phyloP scores from a whole-genome alignment of 2,113 vertebrate species.

The Nesogale talazaci region DNA sequence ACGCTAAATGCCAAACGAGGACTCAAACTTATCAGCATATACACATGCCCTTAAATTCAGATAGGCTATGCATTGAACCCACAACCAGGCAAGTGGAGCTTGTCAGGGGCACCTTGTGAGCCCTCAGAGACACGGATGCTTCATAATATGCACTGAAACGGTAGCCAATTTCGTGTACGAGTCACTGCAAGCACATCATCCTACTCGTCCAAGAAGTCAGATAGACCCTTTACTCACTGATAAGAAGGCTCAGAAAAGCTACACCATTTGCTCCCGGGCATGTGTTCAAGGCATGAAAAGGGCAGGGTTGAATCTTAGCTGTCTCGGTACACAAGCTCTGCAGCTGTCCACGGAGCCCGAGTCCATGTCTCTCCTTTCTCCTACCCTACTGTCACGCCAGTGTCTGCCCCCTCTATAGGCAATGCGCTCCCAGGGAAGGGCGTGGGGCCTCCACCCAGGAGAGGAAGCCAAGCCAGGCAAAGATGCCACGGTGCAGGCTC shows the following conservation, averaged over 20 bases:
- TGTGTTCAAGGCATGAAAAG: not conserved
- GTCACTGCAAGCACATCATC: too few relatives aligned
- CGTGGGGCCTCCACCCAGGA: not conserved
- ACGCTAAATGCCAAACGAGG: conserved; percentile 11
- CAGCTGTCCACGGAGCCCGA: not conserved
- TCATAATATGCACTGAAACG: not conserved
- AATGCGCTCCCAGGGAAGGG: not conserved
- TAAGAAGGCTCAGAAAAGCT: not conserved
- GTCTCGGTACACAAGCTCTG: not conserved
- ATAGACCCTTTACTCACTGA: not conserved
- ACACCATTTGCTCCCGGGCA: not conserved
- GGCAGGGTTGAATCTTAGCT: not conserved
- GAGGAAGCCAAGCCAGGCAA: too few relatives aligned
- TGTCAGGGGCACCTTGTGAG: not conserved
- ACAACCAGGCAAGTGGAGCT: not conserved
- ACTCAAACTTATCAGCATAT: too few relatives aligned
- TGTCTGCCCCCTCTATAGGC: not conserved
- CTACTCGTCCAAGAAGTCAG: not conserved
- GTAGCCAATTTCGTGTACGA: not conserved
- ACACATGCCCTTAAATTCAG: not conserved
- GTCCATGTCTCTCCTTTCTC: not conserved
- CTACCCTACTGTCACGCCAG: not conserved
- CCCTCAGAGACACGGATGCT: not conserved
- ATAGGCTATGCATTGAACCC: not conserved
- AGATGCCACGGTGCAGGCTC: not conserved